These are phyloP conservation scores for Lepisosteus oculatus DNA, from an alignment of 2,113 vertebrate genomes.

Conservation along the genomic window DNA sequence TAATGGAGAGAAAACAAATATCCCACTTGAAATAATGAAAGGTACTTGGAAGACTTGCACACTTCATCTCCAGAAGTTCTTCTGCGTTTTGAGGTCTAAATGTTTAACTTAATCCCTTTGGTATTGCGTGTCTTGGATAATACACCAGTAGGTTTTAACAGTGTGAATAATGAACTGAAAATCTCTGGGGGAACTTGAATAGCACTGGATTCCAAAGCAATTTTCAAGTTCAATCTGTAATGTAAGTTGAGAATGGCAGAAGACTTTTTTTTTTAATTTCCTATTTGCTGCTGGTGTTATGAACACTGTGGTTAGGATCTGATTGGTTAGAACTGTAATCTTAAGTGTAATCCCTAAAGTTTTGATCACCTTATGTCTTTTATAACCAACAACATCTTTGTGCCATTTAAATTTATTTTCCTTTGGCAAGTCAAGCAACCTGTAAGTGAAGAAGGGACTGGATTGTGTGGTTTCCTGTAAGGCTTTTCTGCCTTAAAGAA, in stretches of 20 bases:
- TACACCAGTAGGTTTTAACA: conserved; percentile 3
- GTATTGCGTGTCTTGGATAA: background rate
- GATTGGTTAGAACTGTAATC: no score
- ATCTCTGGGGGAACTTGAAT: background rate
- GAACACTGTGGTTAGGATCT: no score
- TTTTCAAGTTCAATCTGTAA: background rate
- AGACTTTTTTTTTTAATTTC: background rate
- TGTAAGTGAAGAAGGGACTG: no score
- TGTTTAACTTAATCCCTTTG: conserved; percentile 45
- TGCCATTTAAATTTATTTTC: no score
- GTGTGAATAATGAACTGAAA: conserved; percentile 8
- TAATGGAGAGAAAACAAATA: background rate
- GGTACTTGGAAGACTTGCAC: conserved; percentile 19
- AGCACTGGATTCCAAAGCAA: conserved; percentile 1
- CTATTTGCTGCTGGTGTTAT: background rate
- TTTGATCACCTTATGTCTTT: no score
- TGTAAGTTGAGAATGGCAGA: background rate
- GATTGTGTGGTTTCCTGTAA: no score
- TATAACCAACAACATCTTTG: no score
- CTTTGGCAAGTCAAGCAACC: no score
- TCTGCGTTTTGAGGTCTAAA: conserved; percentile 52
- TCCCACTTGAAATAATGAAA: conserved; percentile 10
- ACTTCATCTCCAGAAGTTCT: conserved; percentile 26
- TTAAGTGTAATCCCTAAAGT: no score
- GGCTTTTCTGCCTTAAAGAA: no score